These are phyloP conservation scores for Lethocerus indicus DNA, from an alignment of 1,140 invertebrate species.

Conservation along the genomic window DNA sequence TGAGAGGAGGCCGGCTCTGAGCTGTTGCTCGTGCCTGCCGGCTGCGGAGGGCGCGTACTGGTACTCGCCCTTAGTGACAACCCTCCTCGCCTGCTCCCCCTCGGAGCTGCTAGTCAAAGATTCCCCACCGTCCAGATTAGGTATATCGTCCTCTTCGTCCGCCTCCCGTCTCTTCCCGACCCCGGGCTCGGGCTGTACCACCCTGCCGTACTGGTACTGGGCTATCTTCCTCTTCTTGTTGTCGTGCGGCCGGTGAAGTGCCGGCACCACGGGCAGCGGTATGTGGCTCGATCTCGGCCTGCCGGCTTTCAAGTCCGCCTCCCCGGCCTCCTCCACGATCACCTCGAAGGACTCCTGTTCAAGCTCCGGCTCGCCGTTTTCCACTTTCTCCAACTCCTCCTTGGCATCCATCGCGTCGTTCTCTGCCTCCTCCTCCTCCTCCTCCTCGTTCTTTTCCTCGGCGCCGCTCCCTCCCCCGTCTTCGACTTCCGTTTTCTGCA, in stretches of 20 bases:
- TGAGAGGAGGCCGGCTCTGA: slow-evolving; percentile 2
- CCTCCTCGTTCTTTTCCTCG: neutral
- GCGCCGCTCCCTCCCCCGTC: neutral
- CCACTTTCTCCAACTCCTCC: too few species aligned
- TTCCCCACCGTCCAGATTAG: slow-evolving; percentile 17
- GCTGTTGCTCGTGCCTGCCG: neutral
- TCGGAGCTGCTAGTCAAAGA: slow-evolving; percentile 20
- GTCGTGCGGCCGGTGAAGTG: slow-evolving; percentile 14
- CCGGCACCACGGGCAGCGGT: slow-evolving; percentile 19
- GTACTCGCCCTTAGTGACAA: too few species aligned
- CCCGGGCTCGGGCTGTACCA: too few species aligned
- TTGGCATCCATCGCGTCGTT: slow-evolving; percentile 1
- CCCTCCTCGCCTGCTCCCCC: slow-evolving; percentile 13
- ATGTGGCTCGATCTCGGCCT: slow-evolving; percentile 17
- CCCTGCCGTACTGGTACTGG: too few species aligned
- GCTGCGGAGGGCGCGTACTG: too few species aligned
- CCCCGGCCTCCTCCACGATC: neutral
- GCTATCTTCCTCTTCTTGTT: slow-evolving; percentile 7
- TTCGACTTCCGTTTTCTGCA: neutral
- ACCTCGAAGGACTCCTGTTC: neutral
- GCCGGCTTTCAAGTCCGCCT: neutral
- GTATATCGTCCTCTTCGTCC: slow-evolving; percentile 11
- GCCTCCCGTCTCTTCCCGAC: too few species aligned
- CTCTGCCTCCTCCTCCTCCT: neutral
- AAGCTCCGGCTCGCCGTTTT: neutral